Conservation (phyloP, 2,113 vertebrate species). For the Piprites chloris region DNA sequence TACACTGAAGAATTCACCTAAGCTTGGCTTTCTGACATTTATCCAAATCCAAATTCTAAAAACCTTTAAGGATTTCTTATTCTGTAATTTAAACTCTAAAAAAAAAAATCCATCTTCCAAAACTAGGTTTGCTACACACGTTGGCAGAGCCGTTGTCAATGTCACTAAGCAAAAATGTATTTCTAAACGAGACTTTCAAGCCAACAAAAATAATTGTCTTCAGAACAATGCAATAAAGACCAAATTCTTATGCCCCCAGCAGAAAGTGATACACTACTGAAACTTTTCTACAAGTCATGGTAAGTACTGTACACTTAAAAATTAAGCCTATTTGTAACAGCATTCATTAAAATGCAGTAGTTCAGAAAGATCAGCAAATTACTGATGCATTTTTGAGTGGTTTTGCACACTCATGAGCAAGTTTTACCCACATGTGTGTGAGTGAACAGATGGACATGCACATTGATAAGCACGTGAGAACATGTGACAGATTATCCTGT, state of each 20-base stretch:
- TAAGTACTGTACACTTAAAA: not conserved
- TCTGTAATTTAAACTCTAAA: not conserved
- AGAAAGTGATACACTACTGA: not conserved
- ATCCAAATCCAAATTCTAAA: not conserved
- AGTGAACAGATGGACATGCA: accelerated
- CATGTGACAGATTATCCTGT: not conserved
- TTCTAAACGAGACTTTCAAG: not conserved
- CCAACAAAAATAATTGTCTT: not conserved
- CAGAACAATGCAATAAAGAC: not conserved
- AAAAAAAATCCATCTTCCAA: not conserved
- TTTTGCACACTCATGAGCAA: not conserved
- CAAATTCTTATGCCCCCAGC: not conserved
- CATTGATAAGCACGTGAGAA: accelerated
- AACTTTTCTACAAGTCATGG: not conserved
- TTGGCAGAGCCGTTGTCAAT: not conserved
- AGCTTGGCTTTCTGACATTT: not conserved
- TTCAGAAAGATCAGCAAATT: not conserved
- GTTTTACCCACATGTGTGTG: not conserved
- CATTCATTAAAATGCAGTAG: not conserved
- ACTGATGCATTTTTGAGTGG: not conserved
- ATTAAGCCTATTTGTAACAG: not conserved
- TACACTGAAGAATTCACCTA: not conserved
- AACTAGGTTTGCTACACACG: not conserved
- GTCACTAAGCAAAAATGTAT: not conserved
- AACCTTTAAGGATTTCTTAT: not conserved